Base-by-base conservation (phyloP, 2,888 invertebrate species). In the Panorpa germanica region DNA sequence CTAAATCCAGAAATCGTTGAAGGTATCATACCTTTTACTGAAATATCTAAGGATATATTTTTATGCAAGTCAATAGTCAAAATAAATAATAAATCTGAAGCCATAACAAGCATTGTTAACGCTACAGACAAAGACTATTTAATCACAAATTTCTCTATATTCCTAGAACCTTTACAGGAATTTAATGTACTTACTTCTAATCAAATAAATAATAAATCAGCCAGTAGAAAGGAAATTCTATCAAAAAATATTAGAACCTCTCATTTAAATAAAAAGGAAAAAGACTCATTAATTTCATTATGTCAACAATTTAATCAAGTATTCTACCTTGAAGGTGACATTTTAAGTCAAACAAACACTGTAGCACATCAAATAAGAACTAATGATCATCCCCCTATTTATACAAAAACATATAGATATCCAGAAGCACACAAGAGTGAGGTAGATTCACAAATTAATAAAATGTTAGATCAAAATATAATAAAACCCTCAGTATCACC, bases 311-410 rank as follows among this genome's bases (percentile, higher is more conserved):
- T 37, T 36, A 34, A 36, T 5, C 45, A 48, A 19, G 43, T 50
- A 3, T 47, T 50, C 29, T 38, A 47, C 22, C 38, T 33, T 6
- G 46, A 46, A 8, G 29, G 40, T 4, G 39, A 45, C 2, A 42
- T 45, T 1, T 16, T 49, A 18, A 40, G 43, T 1, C 40, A 39
- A 5, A 47, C 46, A 3, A 40, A 45, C 21, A 26, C 40, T 7
- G 7, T 22, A 3, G 12, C 15, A 16, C 32, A 27, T 23, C 5
- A 5, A 6, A 28, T 28, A 3, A 13, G 21, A 5, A 28, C 14
- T 2, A 12, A 7, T 7, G 11, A 14, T 5, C 10, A 25, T 10
- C 5, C 20, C 11, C 36, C 36, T 8, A 34, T 37, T 12, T 7
- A 24, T 16, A 5, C 6, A 10, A 32, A 30, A 28, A 15, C 27